These are phyloP conservation scores for Epizoanthus scotinus DNA, from an alignment of 92 coral and sea anemone species.

Conservation along the genomic window DNA sequence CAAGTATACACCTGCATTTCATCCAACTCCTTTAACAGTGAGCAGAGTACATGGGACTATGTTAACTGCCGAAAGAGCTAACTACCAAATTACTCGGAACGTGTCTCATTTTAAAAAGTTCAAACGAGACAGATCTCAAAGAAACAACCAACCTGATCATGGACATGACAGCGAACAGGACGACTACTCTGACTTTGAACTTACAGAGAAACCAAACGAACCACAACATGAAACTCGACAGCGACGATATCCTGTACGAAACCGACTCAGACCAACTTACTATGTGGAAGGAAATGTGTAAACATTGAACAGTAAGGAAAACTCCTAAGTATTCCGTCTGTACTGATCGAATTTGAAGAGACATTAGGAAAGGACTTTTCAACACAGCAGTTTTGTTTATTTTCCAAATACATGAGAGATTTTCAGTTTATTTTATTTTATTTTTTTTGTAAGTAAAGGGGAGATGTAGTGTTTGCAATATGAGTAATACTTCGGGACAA, in stretches of 20 bases:
- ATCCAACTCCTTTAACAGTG: conserved; percentile 39
- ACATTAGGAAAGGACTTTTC: too few relatives aligned
- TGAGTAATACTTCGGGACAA: too few relatives aligned
- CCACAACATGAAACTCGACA: not conserved
- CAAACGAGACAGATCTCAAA: not conserved
- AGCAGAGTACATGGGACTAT: conserved; percentile 40
- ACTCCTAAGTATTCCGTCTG: too few relatives aligned
- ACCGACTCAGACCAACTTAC: conserved; percentile 5
- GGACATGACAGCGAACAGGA: not conserved
- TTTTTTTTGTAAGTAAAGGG: not conserved
- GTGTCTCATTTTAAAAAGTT: conserved; percentile 40
- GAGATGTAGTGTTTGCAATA: conserved; percentile 22
- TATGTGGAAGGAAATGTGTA: not conserved
- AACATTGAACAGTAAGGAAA: not conserved
- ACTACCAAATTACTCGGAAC: conserved; percentile 33
- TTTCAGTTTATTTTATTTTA: not conserved
- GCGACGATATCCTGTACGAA: conserved; percentile 7
- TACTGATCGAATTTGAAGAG: not conserved
- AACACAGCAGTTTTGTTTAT: too few relatives aligned
- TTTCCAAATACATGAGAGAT: not conserved
- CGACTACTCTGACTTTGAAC: not conserved
- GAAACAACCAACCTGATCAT: not conserved
- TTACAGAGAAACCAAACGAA: not conserved
- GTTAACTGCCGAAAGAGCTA: conserved; percentile 24
- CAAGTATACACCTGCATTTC: conserved; percentile 29